A percentile compares a stretch with the other conserved stretches of the same genome.
Conservation (phyloP, 2,888 invertebrate genomes). For the Capitulum mitella region DNA sequence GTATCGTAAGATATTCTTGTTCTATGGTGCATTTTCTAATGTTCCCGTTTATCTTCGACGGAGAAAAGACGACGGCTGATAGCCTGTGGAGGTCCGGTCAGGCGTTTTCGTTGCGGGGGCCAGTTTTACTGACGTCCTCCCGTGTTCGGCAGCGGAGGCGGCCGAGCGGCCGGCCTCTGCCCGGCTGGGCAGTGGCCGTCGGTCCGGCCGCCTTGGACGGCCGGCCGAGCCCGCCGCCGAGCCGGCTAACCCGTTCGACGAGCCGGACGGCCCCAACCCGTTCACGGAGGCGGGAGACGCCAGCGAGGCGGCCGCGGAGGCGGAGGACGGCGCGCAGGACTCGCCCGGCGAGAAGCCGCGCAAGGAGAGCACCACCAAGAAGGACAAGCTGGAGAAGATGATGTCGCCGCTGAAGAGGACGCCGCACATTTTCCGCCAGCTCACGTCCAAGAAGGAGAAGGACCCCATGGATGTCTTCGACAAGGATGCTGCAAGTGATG, state of each 20-base stretch:
- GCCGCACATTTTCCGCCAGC: neutral
- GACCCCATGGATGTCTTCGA: neutral
- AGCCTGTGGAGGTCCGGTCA: no score
- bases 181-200: neutral
- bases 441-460: neutral
- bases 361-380: neutral
- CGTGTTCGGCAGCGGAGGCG: no score
- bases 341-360: no score
- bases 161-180: neutral
- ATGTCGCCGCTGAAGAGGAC: slow-evolving; percentile 23
- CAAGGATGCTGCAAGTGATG: neutral
- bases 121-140: no score
- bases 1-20: no score
- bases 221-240: neutral
- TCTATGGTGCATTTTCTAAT: no score
- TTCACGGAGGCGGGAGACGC: neutral
- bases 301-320: neutral
- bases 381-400: slow-evolving; percentile 11
- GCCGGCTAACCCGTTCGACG: no score
- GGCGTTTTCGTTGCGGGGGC: no score
- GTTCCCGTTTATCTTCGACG: no score
- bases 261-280: neutral
- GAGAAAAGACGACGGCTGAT: no score
- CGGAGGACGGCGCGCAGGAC: neutral
- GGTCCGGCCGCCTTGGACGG: neutral